phyloP scores from a whole-genome alignment of 2,113 vertebrate species.

The Heterochromis multidens region DNA sequence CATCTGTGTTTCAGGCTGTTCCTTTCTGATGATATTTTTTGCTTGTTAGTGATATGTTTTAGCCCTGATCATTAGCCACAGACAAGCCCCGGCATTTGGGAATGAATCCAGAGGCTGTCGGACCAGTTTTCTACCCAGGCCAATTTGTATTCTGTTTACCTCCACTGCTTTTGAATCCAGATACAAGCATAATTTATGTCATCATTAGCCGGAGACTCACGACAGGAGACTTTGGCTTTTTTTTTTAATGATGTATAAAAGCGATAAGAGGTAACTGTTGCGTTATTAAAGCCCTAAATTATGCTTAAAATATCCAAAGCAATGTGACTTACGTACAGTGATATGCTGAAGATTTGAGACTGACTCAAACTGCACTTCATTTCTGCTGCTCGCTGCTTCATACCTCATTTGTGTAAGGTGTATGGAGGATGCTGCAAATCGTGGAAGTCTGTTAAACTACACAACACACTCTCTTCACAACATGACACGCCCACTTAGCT shows the following conservation, averaged over 20 bases:
- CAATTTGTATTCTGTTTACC: slow-evolving; percentile 2
- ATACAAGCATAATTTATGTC: neutral
- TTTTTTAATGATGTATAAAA: neutral
- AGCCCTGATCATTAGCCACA: slow-evolving; percentile 12
- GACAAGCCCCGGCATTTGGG: neutral
- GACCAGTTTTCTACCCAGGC: neutral
- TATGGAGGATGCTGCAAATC: neutral
- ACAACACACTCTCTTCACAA: no score
- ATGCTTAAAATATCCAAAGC: neutral
- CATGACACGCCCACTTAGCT: neutral
- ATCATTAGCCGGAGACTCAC: neutral
- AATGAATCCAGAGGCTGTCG: neutral
- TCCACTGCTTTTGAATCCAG: neutral
- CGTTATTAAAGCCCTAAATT: neutral
- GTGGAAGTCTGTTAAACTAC: neutral
- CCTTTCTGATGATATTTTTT: neutral
- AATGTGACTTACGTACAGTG: neutral
- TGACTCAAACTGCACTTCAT: neutral
- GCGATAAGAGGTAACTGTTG: neutral
- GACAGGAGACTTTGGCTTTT: neutral
- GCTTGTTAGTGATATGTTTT: slow-evolving; percentile 31
- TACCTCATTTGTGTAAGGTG: neutral
- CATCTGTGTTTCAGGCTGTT: neutral
- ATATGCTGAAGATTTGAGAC: neutral
- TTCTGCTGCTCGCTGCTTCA: neutral